Evolutionary conservation across 2,888 invertebrate species (phyloP).

Genomic region (Drosophila birchii): DNA sequence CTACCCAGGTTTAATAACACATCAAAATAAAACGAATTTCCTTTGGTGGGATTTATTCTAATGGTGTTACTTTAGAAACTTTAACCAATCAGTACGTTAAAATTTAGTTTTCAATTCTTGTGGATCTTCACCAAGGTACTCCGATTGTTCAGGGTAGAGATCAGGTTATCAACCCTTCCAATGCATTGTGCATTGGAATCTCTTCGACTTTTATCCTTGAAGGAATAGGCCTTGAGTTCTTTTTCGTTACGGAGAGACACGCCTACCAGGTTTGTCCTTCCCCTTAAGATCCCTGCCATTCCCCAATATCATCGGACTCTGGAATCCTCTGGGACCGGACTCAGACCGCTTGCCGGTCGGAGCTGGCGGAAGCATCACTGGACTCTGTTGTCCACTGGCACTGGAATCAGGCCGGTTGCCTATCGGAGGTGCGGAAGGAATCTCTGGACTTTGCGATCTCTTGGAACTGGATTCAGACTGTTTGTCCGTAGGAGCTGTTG

Average conservation of each 20-base stretch:
- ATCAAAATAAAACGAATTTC: not conserved
- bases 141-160: not conserved
- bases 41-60: not conserved
- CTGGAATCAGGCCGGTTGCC: too few relatives aligned
- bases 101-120: not conserved
- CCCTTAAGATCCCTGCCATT: not conserved
- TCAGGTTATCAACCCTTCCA: not conserved
- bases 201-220: too few relatives aligned
- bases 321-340: too few relatives aligned
- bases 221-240: not conserved
- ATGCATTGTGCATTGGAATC: too few relatives aligned
- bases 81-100: not conserved
- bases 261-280: not conserved
- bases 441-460: too few relatives aligned
- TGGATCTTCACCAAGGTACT: not conserved
- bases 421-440: too few relatives aligned
- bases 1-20: not conserved
- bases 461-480: too few relatives aligned
- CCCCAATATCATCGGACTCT: too few relatives aligned
- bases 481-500: too few relatives aligned
- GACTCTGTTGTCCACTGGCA: too few relatives aligned
- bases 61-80: not conserved
- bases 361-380: too few relatives aligned
- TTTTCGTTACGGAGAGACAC: not conserved
- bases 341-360: too few relatives aligned